Base-by-base conservation (phyloP, 2,888 invertebrate species). In the Microdon myrmicae region DNA sequence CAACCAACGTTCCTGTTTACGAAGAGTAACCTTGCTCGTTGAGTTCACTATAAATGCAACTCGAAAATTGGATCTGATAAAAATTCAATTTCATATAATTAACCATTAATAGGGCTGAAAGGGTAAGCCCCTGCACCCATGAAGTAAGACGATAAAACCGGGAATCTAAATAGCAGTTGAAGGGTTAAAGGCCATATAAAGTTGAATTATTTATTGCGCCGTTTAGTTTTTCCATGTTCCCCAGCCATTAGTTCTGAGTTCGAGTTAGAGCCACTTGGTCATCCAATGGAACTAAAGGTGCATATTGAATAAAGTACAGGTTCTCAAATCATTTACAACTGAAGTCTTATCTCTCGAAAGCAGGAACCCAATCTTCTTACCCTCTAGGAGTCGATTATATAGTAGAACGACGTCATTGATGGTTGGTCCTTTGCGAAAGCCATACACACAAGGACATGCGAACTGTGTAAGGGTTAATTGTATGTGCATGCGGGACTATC, bases 291-390 rank as follows among this genome's bases (percentile, higher is more conserved):
- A n/a, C n/a, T n/a, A n/a, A 32, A 56, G 45, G 64, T 64, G 47
- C 58, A 58, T 64, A 58, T 43, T 28, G 41, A 58, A 51, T 53
- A 58, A 64, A 58, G 45, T 58, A 28, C 37, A 47, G 58, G 47
- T 64, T 64, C 64, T 58, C 64, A 58, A 64, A 64, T 64, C 64
- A 64, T 64, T 64, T 58, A 37, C 64, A 58, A 47, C 64, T 43
- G 58, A 47, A 56, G 58, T 64, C 64, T 64, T 64, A 64, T 64
- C 64, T 64, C 37, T 38, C 45, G 47, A 51, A 58, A 64, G 31
- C 64, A 64, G 64, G 51, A 47, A 56, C 53, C 37, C 58, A 64
- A 58, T 58, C 58, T 58, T 53, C 37, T 37, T 41, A 48, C 31
- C 22, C 20, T 51, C 17, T 32, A 17, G 16, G 31, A 32, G 35